phyloP scores from a whole-genome alignment of 1,140 invertebrate genomes.

The Mamestra configurata region DNA sequence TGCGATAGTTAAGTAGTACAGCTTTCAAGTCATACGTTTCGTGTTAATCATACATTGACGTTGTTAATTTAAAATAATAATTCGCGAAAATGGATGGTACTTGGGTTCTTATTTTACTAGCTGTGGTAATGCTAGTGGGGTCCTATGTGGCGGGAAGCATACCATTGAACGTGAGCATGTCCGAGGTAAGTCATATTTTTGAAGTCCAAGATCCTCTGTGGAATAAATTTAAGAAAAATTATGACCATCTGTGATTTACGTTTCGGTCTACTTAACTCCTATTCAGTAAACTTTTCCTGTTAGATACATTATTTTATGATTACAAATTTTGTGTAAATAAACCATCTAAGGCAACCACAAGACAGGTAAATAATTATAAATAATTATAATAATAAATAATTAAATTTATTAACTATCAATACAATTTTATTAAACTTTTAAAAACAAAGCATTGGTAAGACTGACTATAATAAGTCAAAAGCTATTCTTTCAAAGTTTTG shows the following conservation, averaged over 20 bases:
- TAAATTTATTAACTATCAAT: too few relatives aligned
- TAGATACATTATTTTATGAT: too few relatives aligned
- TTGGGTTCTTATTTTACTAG: slow-evolving; percentile 93
- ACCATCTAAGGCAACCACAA: too few relatives aligned
- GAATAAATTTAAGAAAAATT: not conserved
- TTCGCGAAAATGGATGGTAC: slow-evolving; percentile 93
- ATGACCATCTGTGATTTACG: not conserved
- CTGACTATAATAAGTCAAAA: too few relatives aligned
- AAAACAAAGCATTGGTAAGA: too few relatives aligned
- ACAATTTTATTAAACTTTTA: too few relatives aligned
- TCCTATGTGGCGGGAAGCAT: slow-evolving; percentile 98
- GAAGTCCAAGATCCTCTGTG: too few relatives aligned
- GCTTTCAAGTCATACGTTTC: slow-evolving; percentile 24
- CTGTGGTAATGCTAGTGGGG: slow-evolving; percentile 97
- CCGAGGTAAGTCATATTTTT: slow-evolving; percentile 93
- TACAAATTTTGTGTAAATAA: too few relatives aligned
- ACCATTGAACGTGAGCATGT: slow-evolving; percentile 97
- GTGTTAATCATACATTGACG: slow-evolving; percentile 34
- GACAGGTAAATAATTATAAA: too few relatives aligned
- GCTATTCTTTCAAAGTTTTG: too few relatives aligned
- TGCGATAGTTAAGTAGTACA: slow-evolving; percentile 36
- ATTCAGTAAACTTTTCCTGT: too few relatives aligned
- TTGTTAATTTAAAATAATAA: slow-evolving; percentile 23
- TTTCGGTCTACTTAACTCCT: not conserved
- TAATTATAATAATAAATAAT: too few relatives aligned